Evolutionary conservation across 2,888 invertebrate genomes (phyloP).

Genomic region (Lissocephala sabroskyi): DNA sequence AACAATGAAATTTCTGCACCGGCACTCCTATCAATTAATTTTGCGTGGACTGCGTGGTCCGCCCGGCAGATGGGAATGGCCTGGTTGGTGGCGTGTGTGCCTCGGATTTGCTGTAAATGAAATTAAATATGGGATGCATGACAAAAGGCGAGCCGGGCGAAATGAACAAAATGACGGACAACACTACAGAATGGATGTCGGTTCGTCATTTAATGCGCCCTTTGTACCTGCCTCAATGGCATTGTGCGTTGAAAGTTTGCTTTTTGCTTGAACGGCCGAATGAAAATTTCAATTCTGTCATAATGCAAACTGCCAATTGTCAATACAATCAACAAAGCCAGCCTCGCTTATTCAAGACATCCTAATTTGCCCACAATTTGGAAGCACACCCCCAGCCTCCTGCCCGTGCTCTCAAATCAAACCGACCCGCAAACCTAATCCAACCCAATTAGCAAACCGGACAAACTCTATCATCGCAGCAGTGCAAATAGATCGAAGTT

Average conservation of each 20-base stretch:
- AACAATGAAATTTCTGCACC: slow-evolving; percentile 14
- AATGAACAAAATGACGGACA: slow-evolving; percentile 1
- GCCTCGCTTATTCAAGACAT: background rate
- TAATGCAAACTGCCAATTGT: background rate
- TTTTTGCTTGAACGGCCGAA: too few relatives aligned
- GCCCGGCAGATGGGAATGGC: slow-evolving; percentile 4
- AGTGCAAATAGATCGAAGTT: too few relatives aligned
- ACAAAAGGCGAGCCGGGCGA: background rate
- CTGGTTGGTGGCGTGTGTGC: background rate
- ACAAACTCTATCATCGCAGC: too few relatives aligned
- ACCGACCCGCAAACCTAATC: too few relatives aligned
- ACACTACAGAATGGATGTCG: background rate
- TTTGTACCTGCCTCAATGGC: slow-evolving; percentile 7
- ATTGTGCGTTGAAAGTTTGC: too few relatives aligned
- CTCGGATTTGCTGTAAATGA: slow-evolving; percentile 22
- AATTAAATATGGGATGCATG: slow-evolving; percentile 13
- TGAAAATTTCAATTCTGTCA: too few relatives aligned
- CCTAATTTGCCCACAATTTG: too few relatives aligned
- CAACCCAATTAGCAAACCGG: too few relatives aligned
- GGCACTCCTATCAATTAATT: slow-evolving; percentile 40
- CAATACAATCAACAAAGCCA: background rate
- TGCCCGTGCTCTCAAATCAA: background rate
- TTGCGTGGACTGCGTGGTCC: background rate
- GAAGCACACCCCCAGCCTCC: too few relatives aligned
- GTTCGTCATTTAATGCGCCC: slow-evolving; percentile 33